These are phyloP conservation scores for Pseudoatta argentina DNA, from an alignment of 1,140 invertebrate species.

Conservation along the genomic window DNA sequence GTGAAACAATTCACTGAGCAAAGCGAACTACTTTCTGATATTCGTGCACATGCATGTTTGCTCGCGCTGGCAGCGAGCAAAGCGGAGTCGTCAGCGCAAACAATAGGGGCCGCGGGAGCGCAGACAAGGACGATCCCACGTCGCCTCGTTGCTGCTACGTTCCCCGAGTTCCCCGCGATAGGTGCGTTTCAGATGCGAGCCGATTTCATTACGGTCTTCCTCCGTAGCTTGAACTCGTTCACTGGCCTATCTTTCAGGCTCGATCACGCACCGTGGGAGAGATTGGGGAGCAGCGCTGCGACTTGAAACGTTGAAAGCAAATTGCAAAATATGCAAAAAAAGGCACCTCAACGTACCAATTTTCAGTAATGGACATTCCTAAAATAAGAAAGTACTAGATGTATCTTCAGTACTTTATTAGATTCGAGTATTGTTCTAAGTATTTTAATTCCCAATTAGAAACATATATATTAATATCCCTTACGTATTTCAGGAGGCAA, in stretches of 20 bases:
- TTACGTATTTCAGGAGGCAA: constrained; percentile 18
- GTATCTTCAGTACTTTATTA: not conserved
- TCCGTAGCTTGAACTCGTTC: constrained; percentile 31
- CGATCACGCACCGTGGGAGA: constrained; percentile 62
- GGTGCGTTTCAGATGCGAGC: constrained; percentile 60
- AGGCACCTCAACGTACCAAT: not conserved
- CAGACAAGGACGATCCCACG: constrained; percentile 85
- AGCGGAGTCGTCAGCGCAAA: constrained; percentile 73
- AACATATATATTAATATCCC: not conserved
- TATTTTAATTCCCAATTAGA: not conserved
- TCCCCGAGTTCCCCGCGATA: constrained; percentile 38
- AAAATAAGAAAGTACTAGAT: not conserved
- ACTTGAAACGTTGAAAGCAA: not conserved
- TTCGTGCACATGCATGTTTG: constrained; percentile 28
- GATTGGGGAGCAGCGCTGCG: not conserved
- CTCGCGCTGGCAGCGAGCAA: constrained; percentile 63
- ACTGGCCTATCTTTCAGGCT: constrained; percentile 60
- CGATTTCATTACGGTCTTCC: constrained; percentile 59
- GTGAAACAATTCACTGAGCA: constrained; percentile 50
- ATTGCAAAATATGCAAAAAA: constrained; percentile 27
- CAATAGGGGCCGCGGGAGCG: constrained; percentile 84
- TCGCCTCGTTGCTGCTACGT: constrained; percentile 61
- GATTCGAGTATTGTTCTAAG: not conserved
- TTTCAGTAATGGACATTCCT: not conserved
- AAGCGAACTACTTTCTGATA: constrained; percentile 83